Conservation (phyloP, 2,888 invertebrate genomes). For the Bembecia ichneumoniformis region DNA sequence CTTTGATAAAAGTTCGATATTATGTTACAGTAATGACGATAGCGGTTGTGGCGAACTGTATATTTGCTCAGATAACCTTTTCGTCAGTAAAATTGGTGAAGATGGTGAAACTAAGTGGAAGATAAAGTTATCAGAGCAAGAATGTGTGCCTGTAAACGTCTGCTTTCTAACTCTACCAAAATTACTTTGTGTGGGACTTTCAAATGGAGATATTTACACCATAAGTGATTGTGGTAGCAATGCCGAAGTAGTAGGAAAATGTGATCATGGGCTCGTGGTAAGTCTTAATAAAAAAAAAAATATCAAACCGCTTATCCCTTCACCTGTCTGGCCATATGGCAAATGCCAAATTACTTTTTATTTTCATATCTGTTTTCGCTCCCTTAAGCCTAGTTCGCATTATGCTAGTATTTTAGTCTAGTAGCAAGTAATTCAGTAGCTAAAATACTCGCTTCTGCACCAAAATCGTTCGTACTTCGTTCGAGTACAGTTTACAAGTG, state of each 20-base stretch:
- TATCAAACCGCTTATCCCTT: too few relatives aligned
- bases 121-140: conserved; percentile 35
- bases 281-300: conserved; percentile 12
- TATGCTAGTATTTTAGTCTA: too few relatives aligned
- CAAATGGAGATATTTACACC: conserved; percentile 52
- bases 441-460: too few relatives aligned
- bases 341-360: too few relatives aligned
- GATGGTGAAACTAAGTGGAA: conserved; percentile 40
- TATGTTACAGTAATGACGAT: conserved; percentile 43
- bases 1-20: conserved; percentile 27
- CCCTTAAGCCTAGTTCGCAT: too few relatives aligned
- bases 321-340: too few relatives aligned
- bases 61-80: conserved; percentile 49
- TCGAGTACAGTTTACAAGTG: too few relatives aligned
- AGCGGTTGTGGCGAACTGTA: conserved; percentile 41
- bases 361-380: too few relatives aligned
- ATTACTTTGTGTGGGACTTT: conserved; percentile 43
- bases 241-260: conserved; percentile 42
- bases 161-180: conserved; percentile 45
- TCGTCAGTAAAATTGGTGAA: conserved; percentile 35
- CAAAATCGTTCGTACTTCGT: too few relatives aligned
- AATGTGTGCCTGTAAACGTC: conserved; percentile 60
- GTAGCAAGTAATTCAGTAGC: too few relatives aligned
- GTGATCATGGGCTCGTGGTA: conserved; percentile 49
- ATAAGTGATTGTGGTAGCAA: conserved; percentile 32